Percentiles rank a stretch among this genome's conserved stretches.
Conservation (phyloP, 1,140 invertebrate species). For the Pemphigus obesinymphae region DNA sequence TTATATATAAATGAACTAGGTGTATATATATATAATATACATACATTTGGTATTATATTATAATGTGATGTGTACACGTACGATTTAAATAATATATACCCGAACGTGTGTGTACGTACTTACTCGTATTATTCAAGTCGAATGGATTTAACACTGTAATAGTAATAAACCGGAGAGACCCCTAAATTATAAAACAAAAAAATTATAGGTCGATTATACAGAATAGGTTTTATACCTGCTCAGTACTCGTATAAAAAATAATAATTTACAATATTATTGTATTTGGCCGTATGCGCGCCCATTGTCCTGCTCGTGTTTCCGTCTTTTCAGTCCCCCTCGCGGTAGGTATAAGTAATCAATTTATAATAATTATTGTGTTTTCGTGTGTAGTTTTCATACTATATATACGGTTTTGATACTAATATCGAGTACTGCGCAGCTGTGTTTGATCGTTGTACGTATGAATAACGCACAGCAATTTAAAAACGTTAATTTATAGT, state of each 20-base stretch:
- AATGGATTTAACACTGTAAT: too few relatives aligned
- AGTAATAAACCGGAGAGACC: neutral
- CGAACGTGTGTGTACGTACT: neutral
- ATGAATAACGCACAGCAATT: neutral
- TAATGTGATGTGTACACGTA: neutral
- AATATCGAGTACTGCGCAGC: neutral
- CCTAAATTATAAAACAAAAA: conserved; percentile 1
- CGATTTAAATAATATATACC: neutral
- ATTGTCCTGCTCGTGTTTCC: conserved; percentile 10
- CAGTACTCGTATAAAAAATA: neutral
- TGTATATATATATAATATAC: too few relatives aligned
- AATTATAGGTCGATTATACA: conserved; percentile 15
- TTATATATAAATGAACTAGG: too few relatives aligned
- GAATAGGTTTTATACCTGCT: too few relatives aligned
- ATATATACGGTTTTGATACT: too few relatives aligned
- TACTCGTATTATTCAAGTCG: neutral
- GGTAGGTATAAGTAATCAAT: neutral
- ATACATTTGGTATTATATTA: neutral
- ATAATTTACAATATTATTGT: conserved; percentile 23
- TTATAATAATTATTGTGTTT: neutral
- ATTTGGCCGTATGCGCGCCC: neutral
- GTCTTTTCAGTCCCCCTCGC: neutral
- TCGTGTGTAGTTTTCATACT: too few relatives aligned
- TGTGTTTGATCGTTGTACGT: neutral
- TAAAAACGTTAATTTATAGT: too few relatives aligned